These are phyloP conservation scores for Xanthorhoe spadicearia DNA, from an alignment of 2,888 invertebrate genomes.

Conservation along the genomic window DNA sequence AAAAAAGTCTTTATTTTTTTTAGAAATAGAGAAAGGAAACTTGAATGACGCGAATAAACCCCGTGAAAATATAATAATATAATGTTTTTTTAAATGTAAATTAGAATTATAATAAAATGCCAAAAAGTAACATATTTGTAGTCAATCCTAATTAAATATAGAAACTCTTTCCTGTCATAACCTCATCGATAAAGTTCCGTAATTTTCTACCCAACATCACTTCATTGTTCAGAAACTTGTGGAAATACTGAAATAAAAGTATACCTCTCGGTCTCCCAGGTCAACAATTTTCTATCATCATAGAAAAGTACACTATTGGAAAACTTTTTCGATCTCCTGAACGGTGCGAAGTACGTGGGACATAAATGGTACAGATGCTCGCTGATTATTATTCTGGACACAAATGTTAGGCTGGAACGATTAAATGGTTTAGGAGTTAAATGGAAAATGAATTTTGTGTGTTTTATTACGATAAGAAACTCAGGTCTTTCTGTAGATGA, in stretches of 20 bases:
- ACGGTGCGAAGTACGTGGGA: constrained; percentile 74
- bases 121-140: too few species aligned
- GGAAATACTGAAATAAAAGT: constrained; percentile 65
- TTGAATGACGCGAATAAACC: too few species aligned
- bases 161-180: background rate
- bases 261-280: constrained; percentile 60
- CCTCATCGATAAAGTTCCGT: constrained; percentile 1
- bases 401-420: constrained; percentile 13
- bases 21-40: too few species aligned
- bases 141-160: too few species aligned
- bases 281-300: constrained; percentile 79
- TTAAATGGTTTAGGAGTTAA: constrained; percentile 12
- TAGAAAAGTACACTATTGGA: constrained; percentile 72
- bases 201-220: constrained; percentile 15
- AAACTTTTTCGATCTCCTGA: constrained; percentile 81
- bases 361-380: constrained; percentile 66
- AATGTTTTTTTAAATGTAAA: too few species aligned
- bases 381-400: constrained; percentile 21
- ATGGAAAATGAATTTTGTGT: constrained; percentile 5
- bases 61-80: too few species aligned
- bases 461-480: background rate
- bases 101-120: too few species aligned
- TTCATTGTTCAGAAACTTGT: constrained; percentile 44
- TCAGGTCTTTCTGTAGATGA: background rate
- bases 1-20: too few species aligned